Percentiles rank a stretch among this genome's conserved stretches.
Evolutionary conservation across 2,797 vertebrate genomes (phyloP).

Genomic region (Microctenopoma lineatum): DNA sequence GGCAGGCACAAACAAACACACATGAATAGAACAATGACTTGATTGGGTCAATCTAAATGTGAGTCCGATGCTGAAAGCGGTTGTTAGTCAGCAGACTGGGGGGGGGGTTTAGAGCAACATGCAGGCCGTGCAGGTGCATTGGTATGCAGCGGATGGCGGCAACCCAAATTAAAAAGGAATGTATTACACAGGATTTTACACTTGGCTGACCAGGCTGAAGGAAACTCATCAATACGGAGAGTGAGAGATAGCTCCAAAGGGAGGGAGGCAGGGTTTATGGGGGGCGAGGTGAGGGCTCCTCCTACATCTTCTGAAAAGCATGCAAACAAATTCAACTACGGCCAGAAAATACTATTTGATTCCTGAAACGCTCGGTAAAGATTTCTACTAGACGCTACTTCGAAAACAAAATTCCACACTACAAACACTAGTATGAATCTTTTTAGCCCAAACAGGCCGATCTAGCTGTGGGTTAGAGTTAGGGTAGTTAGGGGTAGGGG

Average conservation of each 20-base stretch:
- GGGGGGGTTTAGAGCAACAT: background rate
- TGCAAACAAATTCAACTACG: conserved; percentile 8
- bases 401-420: background rate
- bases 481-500: too few relatives aligned
- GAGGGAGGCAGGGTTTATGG: background rate
- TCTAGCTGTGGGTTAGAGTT: too few relatives aligned
- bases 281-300: background rate
- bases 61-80: conserved; percentile 12
- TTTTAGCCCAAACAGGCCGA: too few relatives aligned
- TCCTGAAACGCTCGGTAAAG: background rate
- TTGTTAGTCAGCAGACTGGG: conserved; percentile 9
- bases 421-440: too few relatives aligned
- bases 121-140: conserved; percentile 39
- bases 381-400: too few relatives aligned
- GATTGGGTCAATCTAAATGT: conserved; percentile 33
- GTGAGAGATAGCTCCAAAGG: conserved; percentile 47
- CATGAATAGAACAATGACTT: conserved; percentile 5
- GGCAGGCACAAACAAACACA: background rate
- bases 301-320: conserved; percentile 38
- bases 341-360: background rate
- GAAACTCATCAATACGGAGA: conserved; percentile 67
- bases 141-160: conserved; percentile 49
- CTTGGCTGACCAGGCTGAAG: conserved; percentile 56
- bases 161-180: conserved; percentile 72
- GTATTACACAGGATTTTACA: conserved; percentile 71